These are phyloP conservation scores for Argyrosomus japonicus DNA, from an alignment of 2,113 vertebrate genomes.

Conservation along the genomic window DNA sequence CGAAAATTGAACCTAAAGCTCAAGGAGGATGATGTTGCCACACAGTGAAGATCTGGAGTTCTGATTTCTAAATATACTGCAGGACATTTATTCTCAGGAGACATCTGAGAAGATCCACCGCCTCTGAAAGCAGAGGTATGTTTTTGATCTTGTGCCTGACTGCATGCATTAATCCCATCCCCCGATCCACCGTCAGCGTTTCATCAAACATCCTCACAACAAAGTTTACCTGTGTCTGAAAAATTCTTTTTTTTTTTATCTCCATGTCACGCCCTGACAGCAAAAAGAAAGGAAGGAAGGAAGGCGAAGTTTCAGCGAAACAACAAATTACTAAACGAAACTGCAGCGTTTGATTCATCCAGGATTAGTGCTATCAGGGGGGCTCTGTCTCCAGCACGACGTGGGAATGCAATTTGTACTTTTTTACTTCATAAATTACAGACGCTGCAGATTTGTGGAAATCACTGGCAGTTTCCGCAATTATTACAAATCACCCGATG, in stretches of 20 bases:
- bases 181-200: neutral
- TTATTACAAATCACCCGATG: constrained; percentile 44
- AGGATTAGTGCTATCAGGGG: constrained; percentile 30
- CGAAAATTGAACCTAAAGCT: too few species aligned
- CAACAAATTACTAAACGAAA: constrained; percentile 26
- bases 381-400: neutral
- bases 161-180: too few species aligned
- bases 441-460: constrained; percentile 34
- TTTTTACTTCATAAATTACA: constrained; percentile 38
- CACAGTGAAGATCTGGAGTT: too few species aligned
- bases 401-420: constrained; percentile 28
- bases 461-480: constrained; percentile 27
- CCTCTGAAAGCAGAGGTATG: too few species aligned
- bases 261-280: neutral
- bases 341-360: constrained; percentile 28
- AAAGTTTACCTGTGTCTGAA: neutral
- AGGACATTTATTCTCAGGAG: too few species aligned
- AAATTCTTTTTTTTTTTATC: neutral
- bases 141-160: too few species aligned
- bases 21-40: too few species aligned
- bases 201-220: neutral
- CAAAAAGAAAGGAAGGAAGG: neutral
- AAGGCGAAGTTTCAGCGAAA: neutral
- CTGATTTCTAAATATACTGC: too few species aligned
- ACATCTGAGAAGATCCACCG: too few species aligned